Base-by-base conservation (phyloP, 2,888 invertebrate genomes). In the Drosophila sordidapex region DNA sequence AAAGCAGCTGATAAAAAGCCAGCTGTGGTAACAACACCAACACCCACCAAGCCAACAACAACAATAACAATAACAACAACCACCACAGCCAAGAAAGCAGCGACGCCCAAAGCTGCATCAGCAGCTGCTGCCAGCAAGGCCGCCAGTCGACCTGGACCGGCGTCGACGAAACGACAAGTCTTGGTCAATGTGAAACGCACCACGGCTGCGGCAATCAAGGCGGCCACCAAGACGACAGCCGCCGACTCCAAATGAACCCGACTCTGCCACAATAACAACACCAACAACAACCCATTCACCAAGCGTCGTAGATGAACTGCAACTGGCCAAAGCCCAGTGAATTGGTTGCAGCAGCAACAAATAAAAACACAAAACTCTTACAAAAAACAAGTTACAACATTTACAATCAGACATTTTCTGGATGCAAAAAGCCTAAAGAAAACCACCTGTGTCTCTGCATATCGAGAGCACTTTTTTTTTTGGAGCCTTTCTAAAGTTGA, bases 141-240 rank as follows among this genome's bases (percentile, higher is more conserved):
- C 38, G 82, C 36, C 38, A 87, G 65, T 40, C 70, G 79, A 46
- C 81, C 87, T 13, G 87, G 89, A 10, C 84, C 87, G 48, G 84
- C 86, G 21, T 82, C 82, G 40, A 76, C 75, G 35, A 89, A 86
- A 69, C 83, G 79, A 46, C 81, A 82, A 68, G 81, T 84, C 57
- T 63, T 75, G 76, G 87, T 87, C 81, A 89, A 54, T 52, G 29
- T 87, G 31, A 89, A 86, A 70, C 89, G 87, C 75, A 83, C 84
- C 10, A 66, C 85, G 27, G 72, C 54, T 11, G 75, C 75, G n/a
- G 25, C 70, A n/a, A 75, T 79, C 35, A 89, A 86, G 61, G 72
- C 80, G 33, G 86, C 82, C 40, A 78, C 81, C 58, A 86, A 86
- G 33, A 33, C 82, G 27, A 40, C 76, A 48, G 46, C 69, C 25